Conservation (phyloP, 2,113 vertebrate genomes). For the Antigone vipio region DNA sequence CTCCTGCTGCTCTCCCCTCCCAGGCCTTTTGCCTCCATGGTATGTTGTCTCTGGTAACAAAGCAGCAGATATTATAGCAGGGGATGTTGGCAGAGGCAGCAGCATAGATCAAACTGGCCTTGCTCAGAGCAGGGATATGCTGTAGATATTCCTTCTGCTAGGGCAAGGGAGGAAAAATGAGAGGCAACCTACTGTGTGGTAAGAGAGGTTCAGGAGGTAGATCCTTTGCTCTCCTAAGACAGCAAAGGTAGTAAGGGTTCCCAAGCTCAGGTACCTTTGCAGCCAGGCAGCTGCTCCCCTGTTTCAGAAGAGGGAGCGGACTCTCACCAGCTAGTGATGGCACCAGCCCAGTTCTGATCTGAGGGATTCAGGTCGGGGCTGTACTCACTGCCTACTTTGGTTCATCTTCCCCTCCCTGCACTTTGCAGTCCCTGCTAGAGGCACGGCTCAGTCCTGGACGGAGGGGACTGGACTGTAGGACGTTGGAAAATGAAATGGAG, state of each 20-base stretch:
- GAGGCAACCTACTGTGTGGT: not conserved
- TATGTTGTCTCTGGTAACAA: not conserved
- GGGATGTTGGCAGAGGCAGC: not conserved
- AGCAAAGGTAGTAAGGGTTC: not conserved
- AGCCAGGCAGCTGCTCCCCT: not conserved
- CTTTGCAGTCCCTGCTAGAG: not conserved
- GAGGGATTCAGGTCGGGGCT: not conserved
- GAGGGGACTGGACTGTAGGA: not conserved
- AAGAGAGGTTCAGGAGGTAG: not conserved
- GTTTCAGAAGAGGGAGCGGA: not conserved
- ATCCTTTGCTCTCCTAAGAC: not conserved
- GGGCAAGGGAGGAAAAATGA: not conserved
- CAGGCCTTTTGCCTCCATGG: not conserved
- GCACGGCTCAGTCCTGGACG: not conserved
- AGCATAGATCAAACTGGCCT: not conserved
- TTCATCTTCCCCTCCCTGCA: not conserved
- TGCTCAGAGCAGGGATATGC: not conserved
- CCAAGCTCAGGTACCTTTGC: not conserved
- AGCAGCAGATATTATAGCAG: not conserved
- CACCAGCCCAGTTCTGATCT: not conserved
- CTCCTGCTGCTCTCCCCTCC: constrained; percentile 18
- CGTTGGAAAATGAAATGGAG: not conserved
- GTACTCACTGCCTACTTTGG: not conserved
- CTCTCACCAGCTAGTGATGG: not conserved
- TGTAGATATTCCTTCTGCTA: not conserved